phyloP scores from a whole-genome alignment of 2,113 vertebrate species.

The Rutilus rutilus region DNA sequence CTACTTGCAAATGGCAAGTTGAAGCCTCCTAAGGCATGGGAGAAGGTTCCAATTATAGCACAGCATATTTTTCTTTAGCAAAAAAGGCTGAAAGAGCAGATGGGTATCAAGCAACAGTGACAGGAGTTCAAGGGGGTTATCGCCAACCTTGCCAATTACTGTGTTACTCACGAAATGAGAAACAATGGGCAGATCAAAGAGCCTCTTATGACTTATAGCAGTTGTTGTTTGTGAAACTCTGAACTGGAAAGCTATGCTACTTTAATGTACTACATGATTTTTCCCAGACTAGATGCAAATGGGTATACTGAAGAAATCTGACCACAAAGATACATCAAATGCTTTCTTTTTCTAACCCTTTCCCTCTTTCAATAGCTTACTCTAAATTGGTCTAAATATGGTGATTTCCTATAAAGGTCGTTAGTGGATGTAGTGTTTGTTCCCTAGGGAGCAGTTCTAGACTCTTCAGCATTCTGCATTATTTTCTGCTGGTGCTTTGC shows the following conservation, averaged over 20 bases:
- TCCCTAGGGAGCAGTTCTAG: not conserved
- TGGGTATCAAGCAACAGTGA: conserved; percentile 68
- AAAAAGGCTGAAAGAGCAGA: conserved; percentile 54
- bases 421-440: conserved; percentile 5
- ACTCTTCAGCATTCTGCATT: not conserved
- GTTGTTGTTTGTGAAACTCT: conserved; percentile 24
- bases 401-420: not conserved
- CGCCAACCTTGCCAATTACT: conserved; percentile 72
- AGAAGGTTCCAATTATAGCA: conserved; percentile 65
- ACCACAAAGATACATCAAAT: not conserved
- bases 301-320: not conserved
- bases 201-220: conserved; percentile 21
- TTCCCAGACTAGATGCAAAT: not conserved
- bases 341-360: not conserved
- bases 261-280: not conserved
- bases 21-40: conserved; percentile 34
- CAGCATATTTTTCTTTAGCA: conserved; percentile 63
- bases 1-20: conserved; percentile 46
- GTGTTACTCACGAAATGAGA: conserved; percentile 55
- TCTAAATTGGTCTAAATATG: conserved; percentile 14
- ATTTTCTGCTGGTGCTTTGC: not conserved
- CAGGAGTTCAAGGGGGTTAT: conserved; percentile 64
- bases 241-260: not conserved
- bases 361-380: not conserved
- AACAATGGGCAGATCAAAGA: conserved; percentile 64